These are phyloP conservation scores for Catamblyrhynchus diadema DNA, from an alignment of 2,797 vertebrate species.

Conservation along the genomic window DNA sequence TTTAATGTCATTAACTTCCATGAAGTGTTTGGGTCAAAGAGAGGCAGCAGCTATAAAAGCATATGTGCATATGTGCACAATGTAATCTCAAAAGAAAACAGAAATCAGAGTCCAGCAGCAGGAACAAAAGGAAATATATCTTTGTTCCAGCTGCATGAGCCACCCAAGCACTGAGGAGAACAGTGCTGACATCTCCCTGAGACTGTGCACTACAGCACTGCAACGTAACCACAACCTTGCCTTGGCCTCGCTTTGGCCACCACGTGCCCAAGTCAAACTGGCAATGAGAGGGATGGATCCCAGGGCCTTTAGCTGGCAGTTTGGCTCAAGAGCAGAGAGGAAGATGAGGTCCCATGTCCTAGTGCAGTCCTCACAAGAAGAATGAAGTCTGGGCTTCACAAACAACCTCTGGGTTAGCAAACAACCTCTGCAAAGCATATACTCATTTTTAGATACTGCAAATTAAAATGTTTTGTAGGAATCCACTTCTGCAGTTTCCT, in stretches of 20 bases:
- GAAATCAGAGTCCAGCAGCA: neutral
- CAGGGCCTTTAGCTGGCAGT: neutral
- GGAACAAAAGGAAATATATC: neutral
- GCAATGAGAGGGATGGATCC: neutral
- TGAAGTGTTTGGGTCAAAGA: neutral
- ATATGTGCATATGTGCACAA: neutral
- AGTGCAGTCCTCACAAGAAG: neutral
- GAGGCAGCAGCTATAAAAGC: neutral
- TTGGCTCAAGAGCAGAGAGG: neutral
- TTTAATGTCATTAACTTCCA: neutral
- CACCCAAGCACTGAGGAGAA: neutral
- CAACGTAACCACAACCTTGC: neutral
- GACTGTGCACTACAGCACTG: accelerated
- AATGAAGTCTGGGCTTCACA: neutral
- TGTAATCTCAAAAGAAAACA: conserved; percentile 6
- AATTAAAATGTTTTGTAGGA: neutral
- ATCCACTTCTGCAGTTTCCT: neutral
- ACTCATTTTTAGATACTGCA: neutral
- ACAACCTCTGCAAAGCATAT: neutral
- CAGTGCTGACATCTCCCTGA: neutral
- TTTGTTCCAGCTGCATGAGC: neutral
- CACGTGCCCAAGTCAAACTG: neutral
- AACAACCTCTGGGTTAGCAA: neutral
- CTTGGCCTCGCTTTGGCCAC: neutral
- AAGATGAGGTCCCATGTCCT: neutral